A percentile compares a stretch with the other conserved stretches of the same genome.
phyloP scores from a whole-genome alignment of 2,113 vertebrate species.

The Calidris pugnax region DNA sequence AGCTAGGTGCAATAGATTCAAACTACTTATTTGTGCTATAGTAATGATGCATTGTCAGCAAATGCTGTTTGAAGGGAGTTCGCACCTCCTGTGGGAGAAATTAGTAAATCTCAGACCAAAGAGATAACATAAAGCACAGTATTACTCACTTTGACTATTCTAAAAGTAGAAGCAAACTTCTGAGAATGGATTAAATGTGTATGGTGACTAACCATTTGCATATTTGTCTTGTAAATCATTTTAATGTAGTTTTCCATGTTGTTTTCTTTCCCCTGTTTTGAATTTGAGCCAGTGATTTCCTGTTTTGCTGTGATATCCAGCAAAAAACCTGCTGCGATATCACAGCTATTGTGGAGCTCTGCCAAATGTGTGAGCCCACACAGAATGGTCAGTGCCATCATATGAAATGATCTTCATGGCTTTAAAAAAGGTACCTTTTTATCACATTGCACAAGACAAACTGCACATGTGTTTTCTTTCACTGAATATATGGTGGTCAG shows the following conservation, averaged over 20 bases:
- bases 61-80: slow-evolving; percentile 1
- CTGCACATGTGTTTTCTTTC: background rate
- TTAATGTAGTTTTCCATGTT: background rate
- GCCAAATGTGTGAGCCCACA: background rate
- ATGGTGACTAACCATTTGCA: background rate
- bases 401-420: background rate
- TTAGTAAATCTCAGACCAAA: background rate
- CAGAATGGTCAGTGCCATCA: background rate
- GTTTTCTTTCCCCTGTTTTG: background rate
- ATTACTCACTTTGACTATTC: background rate
- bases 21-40: background rate
- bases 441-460: background rate
- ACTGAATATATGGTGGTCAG: background rate
- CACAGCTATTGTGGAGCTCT: background rate
- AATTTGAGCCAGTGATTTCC: background rate
- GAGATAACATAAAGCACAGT: background rate
- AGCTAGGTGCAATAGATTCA: background rate
- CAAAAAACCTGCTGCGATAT: background rate
- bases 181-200: background rate
- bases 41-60: background rate
- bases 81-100: background rate
- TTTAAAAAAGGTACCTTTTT: background rate
- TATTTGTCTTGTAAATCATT: background rate
- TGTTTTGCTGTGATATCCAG: background rate
- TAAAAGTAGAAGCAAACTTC: background rate